Conservation (phyloP, 2,113 vertebrate species). For the Percopsis transmontana region DNA sequence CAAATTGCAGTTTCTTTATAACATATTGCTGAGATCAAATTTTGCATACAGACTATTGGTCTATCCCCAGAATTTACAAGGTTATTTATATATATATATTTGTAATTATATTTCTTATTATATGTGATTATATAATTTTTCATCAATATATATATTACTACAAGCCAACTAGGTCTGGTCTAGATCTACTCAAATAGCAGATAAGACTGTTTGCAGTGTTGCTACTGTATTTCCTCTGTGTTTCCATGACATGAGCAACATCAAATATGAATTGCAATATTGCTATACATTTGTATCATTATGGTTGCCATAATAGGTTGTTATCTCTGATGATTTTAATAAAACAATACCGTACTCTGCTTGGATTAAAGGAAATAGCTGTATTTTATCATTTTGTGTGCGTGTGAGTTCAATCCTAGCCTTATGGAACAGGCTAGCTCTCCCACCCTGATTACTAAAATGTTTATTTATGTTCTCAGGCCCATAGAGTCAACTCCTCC, state of each 20-base stretch:
- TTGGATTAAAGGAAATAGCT: no score
- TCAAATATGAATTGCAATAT: no score
- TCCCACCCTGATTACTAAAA: slow-evolving; percentile 20
- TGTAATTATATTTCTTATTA: background rate
- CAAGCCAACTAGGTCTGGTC: no score
- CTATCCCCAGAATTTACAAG: background rate
- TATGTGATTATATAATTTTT: background rate
- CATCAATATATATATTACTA: background rate
- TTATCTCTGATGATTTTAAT: no score
- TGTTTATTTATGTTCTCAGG: slow-evolving; percentile 46
- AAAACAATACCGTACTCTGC: no score
- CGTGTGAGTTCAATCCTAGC: background rate
- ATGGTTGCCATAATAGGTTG: background rate
- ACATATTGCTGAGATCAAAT: background rate
- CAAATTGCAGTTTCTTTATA: background rate
- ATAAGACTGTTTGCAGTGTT: no score
- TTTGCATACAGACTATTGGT: background rate
- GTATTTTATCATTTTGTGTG: background rate
- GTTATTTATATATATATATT: background rate
- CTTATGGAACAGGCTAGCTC: background rate
- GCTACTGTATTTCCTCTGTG: no score
- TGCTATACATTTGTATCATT: no score
- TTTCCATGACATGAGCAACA: no score
- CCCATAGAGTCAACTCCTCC: slow-evolving; percentile 58
- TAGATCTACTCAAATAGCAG: no score